Evolutionary conservation across 2,113 vertebrate genomes (phyloP).

Genomic region (Ovibos moschatus): DNA sequence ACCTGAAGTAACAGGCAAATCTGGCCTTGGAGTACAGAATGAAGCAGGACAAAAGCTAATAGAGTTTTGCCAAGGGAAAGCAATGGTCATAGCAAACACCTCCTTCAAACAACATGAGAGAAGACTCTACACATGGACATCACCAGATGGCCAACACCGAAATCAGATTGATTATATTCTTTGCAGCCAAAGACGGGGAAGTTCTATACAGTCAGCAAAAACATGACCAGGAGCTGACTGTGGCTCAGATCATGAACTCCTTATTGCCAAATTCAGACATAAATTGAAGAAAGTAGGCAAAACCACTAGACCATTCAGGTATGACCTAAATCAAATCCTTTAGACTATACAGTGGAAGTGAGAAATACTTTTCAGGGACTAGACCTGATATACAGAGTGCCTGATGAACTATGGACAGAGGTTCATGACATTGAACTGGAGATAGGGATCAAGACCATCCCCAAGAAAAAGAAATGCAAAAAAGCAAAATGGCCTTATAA

Average conservation of each 20-base stretch:
- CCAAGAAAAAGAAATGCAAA: background rate
- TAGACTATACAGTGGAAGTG: background rate
- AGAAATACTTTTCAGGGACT: background rate
- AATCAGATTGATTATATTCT: background rate
- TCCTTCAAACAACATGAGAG: background rate
- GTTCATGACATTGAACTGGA: background rate
- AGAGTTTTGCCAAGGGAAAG: background rate
- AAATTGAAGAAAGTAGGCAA: background rate
- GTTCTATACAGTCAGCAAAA: background rate
- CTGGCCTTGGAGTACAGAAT: background rate
- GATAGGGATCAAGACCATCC: background rate
- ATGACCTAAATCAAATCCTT: background rate
- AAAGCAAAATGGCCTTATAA: background rate
- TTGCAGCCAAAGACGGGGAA: background rate
- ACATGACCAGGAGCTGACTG: background rate
- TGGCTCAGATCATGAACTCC: background rate
- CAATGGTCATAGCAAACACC: background rate
- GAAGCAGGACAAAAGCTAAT: background rate
- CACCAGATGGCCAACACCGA: accelerated
- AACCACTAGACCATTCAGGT: background rate
- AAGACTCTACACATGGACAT: background rate
- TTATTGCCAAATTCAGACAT: background rate
- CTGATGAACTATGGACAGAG: background rate
- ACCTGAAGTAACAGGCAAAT: background rate
- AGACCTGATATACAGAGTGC: background rate